These are phyloP conservation scores for Etheostoma nigrum DNA, from an alignment of 2,797 vertebrate species.

Conservation along the genomic window DNA sequence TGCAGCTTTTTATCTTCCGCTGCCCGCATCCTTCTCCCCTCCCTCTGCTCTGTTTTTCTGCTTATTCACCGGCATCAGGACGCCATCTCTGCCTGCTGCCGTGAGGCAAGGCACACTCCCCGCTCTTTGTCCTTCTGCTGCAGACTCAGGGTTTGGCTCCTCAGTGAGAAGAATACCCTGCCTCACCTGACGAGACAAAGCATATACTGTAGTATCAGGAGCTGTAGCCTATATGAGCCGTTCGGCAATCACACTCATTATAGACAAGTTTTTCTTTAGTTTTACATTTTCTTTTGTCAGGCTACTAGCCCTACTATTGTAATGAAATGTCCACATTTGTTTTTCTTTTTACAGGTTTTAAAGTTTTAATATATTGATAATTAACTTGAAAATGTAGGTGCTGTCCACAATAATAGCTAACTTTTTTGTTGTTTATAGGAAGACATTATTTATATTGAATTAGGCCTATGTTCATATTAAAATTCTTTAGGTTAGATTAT, in stretches of 20 bases:
- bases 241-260: too few species aligned
- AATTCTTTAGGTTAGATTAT: neutral
- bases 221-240: neutral
- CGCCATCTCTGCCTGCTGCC: constrained; percentile 82
- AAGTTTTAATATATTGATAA: too few species aligned
- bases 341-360: too few species aligned
- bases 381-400: too few species aligned
- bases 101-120: constrained; percentile 65
- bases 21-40: constrained; percentile 61
- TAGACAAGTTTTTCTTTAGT: too few species aligned
- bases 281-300: too few species aligned
- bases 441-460: neutral
- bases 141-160: neutral
- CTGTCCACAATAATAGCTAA: too few species aligned
- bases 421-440: too few species aligned
- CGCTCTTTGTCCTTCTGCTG: constrained; percentile 60
- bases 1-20: constrained; percentile 42
- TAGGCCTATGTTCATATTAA: neutral
- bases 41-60: constrained; percentile 79
- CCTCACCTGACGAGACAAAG: neutral
- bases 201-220: fast-evolving
- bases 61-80: constrained; percentile 87
- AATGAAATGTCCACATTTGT: too few species aligned
- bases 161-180: neutral
- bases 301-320: too few species aligned